Evolutionary conservation across 2,797 vertebrate species (phyloP), one percentile per base, ranked within the genome.

Genomic region (Miichthys miiuy): DNA sequence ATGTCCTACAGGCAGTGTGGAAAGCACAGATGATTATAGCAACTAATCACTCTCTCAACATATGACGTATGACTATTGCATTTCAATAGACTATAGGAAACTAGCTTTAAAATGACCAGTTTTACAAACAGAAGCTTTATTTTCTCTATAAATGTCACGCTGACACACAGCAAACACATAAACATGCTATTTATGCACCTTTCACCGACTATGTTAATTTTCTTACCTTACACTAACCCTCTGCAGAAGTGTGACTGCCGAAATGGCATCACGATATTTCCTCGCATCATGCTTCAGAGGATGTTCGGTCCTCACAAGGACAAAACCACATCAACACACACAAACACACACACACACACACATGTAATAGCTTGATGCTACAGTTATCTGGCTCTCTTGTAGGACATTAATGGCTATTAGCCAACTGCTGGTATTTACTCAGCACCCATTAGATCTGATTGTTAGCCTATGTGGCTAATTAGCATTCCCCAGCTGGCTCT

Each of bases 381-480:
- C 68, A 75, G 64, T 85, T 72, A 78, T 63, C 27, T 70, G n/a
- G 14, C 38, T 84, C 52, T 86, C 72, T 74, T 81, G 55, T 61
- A 81, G 76, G 81, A 55, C 68, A 79, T 83, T 88, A 90, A 87
- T 82, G 74, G 67, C 72, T 86, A 87, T 91, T 87, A 91, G 82
- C 89, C 84, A 86, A 88, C 80, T 62, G 57, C 86, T 87, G 84
- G 77, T 90, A 90, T 90, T 91, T 88, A 84, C 80, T 82, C 83
- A 87, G 69, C 76, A 80, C 71, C 85, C 82, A 91, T 91, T 93
- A 90, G 68, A 46, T 88, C 69, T 89, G 87, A 92, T 87, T 86
- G 87, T 84, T 92, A 90, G 89, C 82, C 86, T 86, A 62, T 82
- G 77, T 81, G 63, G 86, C 90, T 89, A 89, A 92, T 92, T 89